Conservation (phyloP, 2,113 vertebrate species). For the Dolichallabes microphthalmus region DNA sequence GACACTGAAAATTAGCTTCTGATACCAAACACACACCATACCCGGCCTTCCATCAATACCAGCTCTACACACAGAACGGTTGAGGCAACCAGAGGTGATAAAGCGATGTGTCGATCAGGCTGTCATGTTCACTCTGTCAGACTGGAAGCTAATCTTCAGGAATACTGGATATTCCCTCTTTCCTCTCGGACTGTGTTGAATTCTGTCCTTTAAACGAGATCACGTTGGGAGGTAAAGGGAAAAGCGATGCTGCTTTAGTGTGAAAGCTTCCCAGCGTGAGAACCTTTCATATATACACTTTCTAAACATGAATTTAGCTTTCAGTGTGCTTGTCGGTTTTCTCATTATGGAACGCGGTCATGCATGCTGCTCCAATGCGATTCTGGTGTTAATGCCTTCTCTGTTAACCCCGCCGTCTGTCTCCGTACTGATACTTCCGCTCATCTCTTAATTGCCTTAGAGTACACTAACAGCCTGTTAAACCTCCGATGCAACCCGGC, state of each 20-base stretch:
- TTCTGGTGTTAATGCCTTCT: conserved; percentile 56
- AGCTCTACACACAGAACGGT: background rate
- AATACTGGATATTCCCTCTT: background rate
- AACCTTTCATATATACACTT: conserved; percentile 46
- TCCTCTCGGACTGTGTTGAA: background rate
- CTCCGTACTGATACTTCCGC: conserved; percentile 44
- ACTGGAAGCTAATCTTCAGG: background rate
- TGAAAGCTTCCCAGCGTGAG: conserved; percentile 25
- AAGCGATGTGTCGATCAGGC: conserved; percentile 21
- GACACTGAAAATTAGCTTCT: background rate
- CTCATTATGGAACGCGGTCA: conserved; percentile 59
- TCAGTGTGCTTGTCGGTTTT: conserved; percentile 23
- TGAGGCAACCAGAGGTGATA: background rate
- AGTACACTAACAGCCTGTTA: conserved; percentile 68
- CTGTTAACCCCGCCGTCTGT: conserved; percentile 22
- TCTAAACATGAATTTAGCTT: conserved; percentile 41
- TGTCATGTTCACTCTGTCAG: background rate
- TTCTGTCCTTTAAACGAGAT: conserved; percentile 3
- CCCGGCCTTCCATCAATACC: background rate
- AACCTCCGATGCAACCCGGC: conserved; percentile 56
- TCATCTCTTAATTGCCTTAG: conserved; percentile 65
- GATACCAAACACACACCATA: background rate
- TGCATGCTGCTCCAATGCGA: conserved; percentile 63
- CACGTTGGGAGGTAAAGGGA: background rate
- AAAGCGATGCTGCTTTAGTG: conserved; percentile 19